Percentiles rank a stretch among this genome's conserved stretches.
phyloP scores from a whole-genome alignment of 92 coral and sea anemone species.

The Porites divaricata region DNA sequence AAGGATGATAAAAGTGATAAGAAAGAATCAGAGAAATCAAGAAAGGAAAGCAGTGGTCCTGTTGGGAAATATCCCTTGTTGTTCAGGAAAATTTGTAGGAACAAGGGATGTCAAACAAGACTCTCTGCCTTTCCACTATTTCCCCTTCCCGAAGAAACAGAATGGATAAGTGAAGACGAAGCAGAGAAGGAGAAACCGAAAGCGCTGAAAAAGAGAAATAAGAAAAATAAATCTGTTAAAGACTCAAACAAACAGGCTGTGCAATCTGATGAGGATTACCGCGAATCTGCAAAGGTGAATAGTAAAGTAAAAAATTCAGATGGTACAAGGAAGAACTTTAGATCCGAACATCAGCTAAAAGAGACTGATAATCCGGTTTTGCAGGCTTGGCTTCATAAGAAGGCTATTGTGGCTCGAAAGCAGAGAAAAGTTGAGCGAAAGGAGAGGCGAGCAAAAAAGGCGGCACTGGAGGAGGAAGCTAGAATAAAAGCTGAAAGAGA shows the following conservation, averaged over 20 bases:
- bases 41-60: conserved; percentile 53
- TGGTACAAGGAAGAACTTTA: conserved; percentile 71
- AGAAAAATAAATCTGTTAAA: conserved; percentile 5
- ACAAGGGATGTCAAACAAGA: conserved; percentile 82
- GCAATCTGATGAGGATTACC: not conserved
- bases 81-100: conserved; percentile 60
- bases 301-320: conserved; percentile 64
- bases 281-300: not conserved
- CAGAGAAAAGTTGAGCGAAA: conserved; percentile 70
- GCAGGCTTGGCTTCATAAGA: conserved; percentile 87
- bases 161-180: conserved; percentile 82
- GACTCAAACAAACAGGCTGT: conserved; percentile 11
- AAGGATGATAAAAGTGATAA: conserved; percentile 5
- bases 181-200: conserved; percentile 17
- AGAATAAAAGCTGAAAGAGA: conserved; percentile 55
- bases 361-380: conserved; percentile 80
- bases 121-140: conserved; percentile 80
- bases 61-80: conserved; percentile 76
- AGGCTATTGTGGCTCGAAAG: conserved; percentile 71
- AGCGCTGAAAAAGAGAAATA: conserved; percentile 12
- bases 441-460: conserved; percentile 74
- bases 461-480: conserved; percentile 74
- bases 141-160: conserved; percentile 80
- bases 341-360: conserved; percentile 84
- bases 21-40: not conserved